Conservation (phyloP, 2,113 vertebrate species). For the Heloderma charlesbogerti region DNA sequence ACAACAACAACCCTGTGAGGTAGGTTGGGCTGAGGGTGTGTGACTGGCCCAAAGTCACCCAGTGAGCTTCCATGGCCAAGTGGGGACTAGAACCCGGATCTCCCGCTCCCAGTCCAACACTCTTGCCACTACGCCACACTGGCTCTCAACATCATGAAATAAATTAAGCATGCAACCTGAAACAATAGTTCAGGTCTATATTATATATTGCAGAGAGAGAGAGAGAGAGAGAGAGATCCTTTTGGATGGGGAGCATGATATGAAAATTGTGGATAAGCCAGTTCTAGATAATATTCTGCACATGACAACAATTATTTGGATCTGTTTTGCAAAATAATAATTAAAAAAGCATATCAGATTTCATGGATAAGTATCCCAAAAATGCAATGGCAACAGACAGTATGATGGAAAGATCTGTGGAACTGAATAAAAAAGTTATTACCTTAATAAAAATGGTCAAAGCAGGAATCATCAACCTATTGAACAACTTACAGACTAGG, state of each 20-base stretch:
- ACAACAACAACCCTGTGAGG: too few species aligned
- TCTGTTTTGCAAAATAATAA: not conserved
- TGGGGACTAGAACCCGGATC: too few species aligned
- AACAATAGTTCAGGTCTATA: not conserved
- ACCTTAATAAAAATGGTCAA: not conserved
- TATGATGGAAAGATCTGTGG: not conserved
- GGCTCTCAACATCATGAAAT: too few species aligned
- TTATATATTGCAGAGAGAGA: not conserved
- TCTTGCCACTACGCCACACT: too few species aligned
- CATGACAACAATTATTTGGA: not conserved
- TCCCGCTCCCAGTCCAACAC: too few species aligned
- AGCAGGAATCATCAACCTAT: fast-evolving
- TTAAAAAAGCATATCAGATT: not conserved
- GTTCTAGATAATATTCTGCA: not conserved
- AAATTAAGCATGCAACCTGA: not conserved
- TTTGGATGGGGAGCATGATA: not conserved
- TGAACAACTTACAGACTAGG: constrained; percentile 11
- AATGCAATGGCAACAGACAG: not conserved
- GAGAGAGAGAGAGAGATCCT: not conserved
- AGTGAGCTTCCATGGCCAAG: too few species aligned
- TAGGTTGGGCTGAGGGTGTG: too few species aligned
- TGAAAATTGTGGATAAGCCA: too few species aligned
- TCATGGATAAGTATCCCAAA: not conserved
- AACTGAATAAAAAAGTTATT: not conserved
- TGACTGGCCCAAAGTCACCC: too few species aligned